These are phyloP conservation scores for Phenganax subtilis DNA, from an alignment of 92 coral and sea anemone genomes.

Conservation along the genomic window DNA sequence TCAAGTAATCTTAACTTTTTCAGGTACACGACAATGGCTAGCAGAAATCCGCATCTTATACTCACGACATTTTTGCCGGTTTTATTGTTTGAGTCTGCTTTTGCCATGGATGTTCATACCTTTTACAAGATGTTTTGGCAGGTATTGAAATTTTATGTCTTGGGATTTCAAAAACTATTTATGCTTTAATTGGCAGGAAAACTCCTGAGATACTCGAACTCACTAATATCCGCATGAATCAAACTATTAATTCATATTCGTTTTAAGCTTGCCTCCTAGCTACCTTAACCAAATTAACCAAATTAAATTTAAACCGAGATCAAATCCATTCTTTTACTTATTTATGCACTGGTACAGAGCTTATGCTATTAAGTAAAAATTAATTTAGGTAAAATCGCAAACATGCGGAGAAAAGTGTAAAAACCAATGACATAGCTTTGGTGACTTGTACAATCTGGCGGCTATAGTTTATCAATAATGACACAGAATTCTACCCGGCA, in stretches of 20 bases:
- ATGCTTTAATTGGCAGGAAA: no score
- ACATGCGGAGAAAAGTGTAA: neutral
- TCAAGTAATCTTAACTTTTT: neutral
- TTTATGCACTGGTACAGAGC: neutral
- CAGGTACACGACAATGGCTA: conserved; percentile 87
- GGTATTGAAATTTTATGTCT: conserved; percentile 4
- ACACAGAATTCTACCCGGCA: no score
- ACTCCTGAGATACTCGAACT: no score
- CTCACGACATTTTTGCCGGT: conserved; percentile 97
- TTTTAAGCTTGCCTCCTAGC: no score
- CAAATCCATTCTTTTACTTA: no score
- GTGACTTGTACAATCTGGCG: no score
- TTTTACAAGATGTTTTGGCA: conserved; percentile 95
- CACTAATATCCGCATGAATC: no score
- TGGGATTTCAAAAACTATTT: neutral
- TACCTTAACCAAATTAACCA: no score
- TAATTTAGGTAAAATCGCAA: neutral
- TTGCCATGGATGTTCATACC: conserved; percentile 98
- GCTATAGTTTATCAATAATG: no score
- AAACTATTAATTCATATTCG: no score
- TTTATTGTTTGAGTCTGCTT: conserved; percentile 93
- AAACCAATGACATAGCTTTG: neutral
- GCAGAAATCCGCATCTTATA: conserved; percentile 83
- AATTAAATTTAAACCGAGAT: no score
- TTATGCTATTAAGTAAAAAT: neutral